Evolutionary conservation across 2,888 invertebrate genomes (phyloP), one percentile per base, ranked within the genome.

Genomic region (Eumerus sabulonum): DNA sequence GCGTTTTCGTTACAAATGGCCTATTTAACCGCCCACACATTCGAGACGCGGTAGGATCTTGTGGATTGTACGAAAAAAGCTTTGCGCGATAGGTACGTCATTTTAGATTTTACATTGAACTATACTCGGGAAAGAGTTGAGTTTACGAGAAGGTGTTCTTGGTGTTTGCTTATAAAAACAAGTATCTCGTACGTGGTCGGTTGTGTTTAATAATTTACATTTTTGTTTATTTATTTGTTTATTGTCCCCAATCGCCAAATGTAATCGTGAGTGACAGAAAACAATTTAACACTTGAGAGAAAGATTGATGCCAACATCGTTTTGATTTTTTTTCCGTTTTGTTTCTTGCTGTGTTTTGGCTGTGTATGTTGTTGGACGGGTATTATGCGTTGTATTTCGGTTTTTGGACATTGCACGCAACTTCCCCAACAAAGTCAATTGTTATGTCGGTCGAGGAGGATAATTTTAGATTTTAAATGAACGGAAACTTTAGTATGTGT

Each of bases 11-110:
- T 27, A 7, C n/a, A 36, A 50, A 60, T 79, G 74, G 64, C 79
- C 74, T 74, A 79, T 54, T 74, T 79, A 17, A 12, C 68, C 79
- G 60, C 74, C 68, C 64, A 60, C 74, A 51, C 48, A 70, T 17
- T 68, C 35, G 50, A 56, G 59, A 36, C 53, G 35, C 35, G 16
- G 7, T 50, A 53, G 57, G 38, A 50, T 54, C 64, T 54, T 44
- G 42, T 36, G 13, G n/a, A 19, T 54, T 44, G 11, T 13, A 56
- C 19, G n/a, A n/a, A 27, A 4, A 35, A 38, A 42, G 27, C 51
- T 9, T 42, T 14, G 18, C 56, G 56, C 68, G 64, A 60, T 40
- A 67, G 56, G 72, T 73, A 67, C 62, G 72, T 73, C 77, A 77
- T 16, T 57, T 73, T 50, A 57, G 62, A 73, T 77, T 59, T n/a